Base-by-base conservation (phyloP, 2,113 vertebrate genomes). In the Indicator maculatus region DNA sequence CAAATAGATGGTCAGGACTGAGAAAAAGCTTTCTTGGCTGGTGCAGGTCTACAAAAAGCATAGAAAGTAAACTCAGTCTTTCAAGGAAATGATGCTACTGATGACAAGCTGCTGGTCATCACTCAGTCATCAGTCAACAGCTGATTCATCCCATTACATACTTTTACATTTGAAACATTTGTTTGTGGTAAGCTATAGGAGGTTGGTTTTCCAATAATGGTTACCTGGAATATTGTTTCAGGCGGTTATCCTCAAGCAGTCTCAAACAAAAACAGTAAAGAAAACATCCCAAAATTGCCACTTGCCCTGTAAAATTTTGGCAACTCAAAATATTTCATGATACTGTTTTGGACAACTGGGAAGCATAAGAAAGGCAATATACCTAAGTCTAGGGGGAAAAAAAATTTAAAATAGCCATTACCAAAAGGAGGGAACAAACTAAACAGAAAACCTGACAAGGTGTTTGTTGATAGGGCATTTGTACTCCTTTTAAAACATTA, bases 11-110 rank as follows among this genome's bases (percentile, higher is more conserved):
- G 45, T 83, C 3, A 7, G 70, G 59, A 59, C 41, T 55, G 59
- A 89, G 44, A 1, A 2, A 67, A 89, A 67, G 26, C 24, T 67
- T 58, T n/a, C 47, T 20, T 30, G 39, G 66, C 39, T 74, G 66
- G 16, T 18, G 7, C 23, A 31, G 30, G 65, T 59, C 76, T 91
- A 61, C 0, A 1, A 88, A 0, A 0, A 87, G 64, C 14, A n/a
- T 9, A 64, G 50, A 80, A 77, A 47, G 31, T 67, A 74, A 79
- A 80, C 33, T 38, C 15, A 36, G 67, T 10, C 58, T 91, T 93
- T 72, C 61, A 55, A 75, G 38, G 60, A 58, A 93, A 65, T 20
- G 8, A 8, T 1, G 2, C 5, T 36, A 20, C 15, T 45, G 28
- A 33, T 41, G 11, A 28, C 30, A 70, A 41, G 47, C 7, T 75